phyloP scores from a whole-genome alignment of 2,888 invertebrate genomes.

The Drosophila rubida region DNA sequence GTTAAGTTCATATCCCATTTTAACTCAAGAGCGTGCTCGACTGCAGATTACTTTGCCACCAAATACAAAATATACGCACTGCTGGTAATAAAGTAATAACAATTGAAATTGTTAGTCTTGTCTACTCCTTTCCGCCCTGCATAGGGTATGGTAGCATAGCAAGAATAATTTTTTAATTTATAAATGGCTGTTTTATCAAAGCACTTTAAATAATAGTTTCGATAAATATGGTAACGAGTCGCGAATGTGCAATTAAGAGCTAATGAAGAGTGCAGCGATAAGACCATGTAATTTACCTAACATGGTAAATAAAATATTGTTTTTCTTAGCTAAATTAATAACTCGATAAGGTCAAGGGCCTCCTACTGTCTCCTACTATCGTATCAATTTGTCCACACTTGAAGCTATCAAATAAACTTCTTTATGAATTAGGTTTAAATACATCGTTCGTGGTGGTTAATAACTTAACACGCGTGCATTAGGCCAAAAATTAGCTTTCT shows the following conservation, averaged over 20 bases:
- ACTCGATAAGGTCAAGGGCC: no score
- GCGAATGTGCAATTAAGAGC: neutral
- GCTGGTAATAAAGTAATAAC: neutral
- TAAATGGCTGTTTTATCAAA: slow-evolving; percentile 2
- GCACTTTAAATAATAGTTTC: slow-evolving; percentile 1
- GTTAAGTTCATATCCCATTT: slow-evolving; percentile 20
- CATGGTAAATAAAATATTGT: neutral
- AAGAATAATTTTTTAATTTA: neutral
- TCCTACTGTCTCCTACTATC: no score
- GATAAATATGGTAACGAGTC: neutral
- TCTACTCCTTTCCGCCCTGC: no score
- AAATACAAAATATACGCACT: neutral
- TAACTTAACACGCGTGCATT: neutral
- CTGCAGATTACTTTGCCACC: neutral
- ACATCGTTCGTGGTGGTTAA: no score
- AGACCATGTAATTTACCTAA: neutral
- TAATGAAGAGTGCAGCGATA: neutral
- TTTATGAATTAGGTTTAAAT: no score
- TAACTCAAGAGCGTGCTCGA: neutral
- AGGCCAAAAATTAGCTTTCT: neutral
- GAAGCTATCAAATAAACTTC: no score
- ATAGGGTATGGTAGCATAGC: neutral
- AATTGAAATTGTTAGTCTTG: no score
- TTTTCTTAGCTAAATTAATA: no score
- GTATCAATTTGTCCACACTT: no score